These are phyloP conservation scores for Platycheirus albimanus DNA, from an alignment of 2,888 invertebrate species.

Conservation along the genomic window DNA sequence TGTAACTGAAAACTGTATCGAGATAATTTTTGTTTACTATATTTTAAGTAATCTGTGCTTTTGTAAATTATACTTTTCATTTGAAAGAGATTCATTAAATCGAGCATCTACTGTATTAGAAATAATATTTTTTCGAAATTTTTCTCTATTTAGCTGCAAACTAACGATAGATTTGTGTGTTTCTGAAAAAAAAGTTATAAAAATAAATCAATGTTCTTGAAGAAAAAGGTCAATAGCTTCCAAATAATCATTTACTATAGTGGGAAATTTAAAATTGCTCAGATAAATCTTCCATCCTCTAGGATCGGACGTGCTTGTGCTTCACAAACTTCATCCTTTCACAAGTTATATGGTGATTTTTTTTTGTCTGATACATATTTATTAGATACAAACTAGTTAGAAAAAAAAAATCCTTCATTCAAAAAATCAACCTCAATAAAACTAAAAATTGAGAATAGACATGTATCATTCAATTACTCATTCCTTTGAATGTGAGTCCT, in stretches of 20 bases:
- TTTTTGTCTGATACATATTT: background rate
- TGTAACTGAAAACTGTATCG: too few species aligned
- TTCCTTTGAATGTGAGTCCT: background rate
- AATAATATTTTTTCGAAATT: too few species aligned
- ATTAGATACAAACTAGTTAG: background rate
- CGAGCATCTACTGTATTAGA: too few species aligned
- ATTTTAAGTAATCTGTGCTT: too few species aligned
- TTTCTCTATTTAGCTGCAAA: too few species aligned
- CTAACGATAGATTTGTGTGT: too few species aligned
- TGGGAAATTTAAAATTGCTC: background rate
- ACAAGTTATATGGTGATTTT: background rate
- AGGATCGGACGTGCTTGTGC: background rate
- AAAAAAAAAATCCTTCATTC: background rate
- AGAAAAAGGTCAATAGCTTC: background rate
- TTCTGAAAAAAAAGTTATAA: too few species aligned
- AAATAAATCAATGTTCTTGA: too few species aligned
- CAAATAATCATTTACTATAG: background rate
- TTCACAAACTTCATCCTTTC: background rate
- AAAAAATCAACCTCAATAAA: conserved; percentile 19
- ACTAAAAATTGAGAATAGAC: conserved; percentile 6
- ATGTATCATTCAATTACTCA: conserved; percentile 56
- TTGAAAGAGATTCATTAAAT: too few species aligned
- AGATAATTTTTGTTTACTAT: too few species aligned
- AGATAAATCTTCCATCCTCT: background rate
- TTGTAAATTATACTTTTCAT: too few species aligned